Evolutionary conservation across 2,888 invertebrate genomes (phyloP).

Genomic region (Cheilosia pagana): DNA sequence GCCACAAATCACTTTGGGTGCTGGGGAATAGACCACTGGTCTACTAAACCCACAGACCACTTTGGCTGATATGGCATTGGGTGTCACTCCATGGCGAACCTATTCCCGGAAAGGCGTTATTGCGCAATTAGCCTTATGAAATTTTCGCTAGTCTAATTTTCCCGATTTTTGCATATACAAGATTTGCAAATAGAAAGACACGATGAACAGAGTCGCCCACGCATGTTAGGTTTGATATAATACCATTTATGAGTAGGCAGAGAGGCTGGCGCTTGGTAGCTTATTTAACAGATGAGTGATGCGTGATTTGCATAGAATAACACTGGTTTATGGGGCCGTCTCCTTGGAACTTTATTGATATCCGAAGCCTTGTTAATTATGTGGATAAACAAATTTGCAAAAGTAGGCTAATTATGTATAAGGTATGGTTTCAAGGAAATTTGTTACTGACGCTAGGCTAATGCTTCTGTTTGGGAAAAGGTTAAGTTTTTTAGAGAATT

Average conservation of each 20-base stretch:
- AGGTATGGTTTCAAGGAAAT: neutral
- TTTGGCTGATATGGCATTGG: conserved; percentile 42
- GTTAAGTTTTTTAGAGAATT: too few species aligned
- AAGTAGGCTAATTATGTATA: neutral
- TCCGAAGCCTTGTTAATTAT: neutral
- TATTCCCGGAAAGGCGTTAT: conserved; percentile 47
- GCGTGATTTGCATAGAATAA: neutral
- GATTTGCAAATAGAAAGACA: conserved; percentile 13
- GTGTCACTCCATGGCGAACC: conserved; percentile 10
- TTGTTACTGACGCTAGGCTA: too few species aligned
- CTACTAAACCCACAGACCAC: conserved; percentile 3
- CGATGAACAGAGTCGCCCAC: neutral
- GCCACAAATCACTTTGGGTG: conserved; percentile 42
- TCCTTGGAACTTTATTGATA: neutral
- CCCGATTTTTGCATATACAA: conserved; percentile 41
- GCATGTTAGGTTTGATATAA: conserved; percentile 4
- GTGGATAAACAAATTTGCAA: neutral
- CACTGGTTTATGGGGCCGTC: neutral
- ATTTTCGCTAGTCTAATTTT: conserved; percentile 38
- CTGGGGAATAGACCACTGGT: conserved; percentile 1
- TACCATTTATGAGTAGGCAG: neutral
- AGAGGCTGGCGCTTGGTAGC: neutral
- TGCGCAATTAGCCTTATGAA: conserved; percentile 38
- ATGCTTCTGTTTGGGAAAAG: too few species aligned
- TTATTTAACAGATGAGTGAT: neutral